A percentile compares a stretch with the other conserved stretches of the same genome.
phyloP scores from a whole-genome alignment of 1,140 invertebrate species.

The Anthonomus grandis region DNA sequence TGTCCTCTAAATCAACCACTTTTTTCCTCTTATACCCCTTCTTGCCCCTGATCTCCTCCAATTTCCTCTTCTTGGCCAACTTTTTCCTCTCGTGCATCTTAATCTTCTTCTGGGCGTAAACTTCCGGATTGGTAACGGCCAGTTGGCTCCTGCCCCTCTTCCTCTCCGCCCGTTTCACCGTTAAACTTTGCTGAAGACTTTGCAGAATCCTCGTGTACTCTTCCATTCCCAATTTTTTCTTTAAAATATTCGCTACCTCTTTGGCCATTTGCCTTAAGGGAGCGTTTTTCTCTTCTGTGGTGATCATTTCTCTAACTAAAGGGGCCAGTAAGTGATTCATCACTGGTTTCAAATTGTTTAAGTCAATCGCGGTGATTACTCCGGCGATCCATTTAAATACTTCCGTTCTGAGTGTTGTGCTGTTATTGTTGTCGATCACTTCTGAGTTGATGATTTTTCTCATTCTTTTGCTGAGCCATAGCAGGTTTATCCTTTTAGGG shows the following conservation, averaged over 20 bases:
- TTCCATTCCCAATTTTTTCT: constrained; percentile 62
- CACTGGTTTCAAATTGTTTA: constrained; percentile 50
- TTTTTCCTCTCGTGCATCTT: constrained; percentile 73
- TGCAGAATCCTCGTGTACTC: constrained; percentile 60
- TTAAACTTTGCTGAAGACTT: constrained; percentile 56
- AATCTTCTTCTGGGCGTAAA: constrained; percentile 73
- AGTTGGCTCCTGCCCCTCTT: constrained; percentile 64
- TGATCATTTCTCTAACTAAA: constrained; percentile 65
- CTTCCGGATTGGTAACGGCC: constrained; percentile 71
- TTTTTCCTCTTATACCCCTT: constrained; percentile 38
- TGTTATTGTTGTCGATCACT: constrained; percentile 58
- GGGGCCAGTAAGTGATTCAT: constrained; percentile 60
- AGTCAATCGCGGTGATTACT: constrained; percentile 56
- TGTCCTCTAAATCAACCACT: constrained; percentile 36
- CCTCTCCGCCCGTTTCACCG: constrained; percentile 61
- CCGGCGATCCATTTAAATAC: constrained; percentile 75
- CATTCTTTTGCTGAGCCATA: constrained; percentile 69
- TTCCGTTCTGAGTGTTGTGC: constrained; percentile 58
- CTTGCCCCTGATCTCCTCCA: constrained; percentile 54
- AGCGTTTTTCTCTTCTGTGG: constrained; percentile 55
- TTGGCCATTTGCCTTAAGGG: constrained; percentile 59
- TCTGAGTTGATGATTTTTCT: constrained; percentile 70
- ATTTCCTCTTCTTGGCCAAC: constrained; percentile 67
- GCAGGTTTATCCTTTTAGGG: constrained; percentile 50
- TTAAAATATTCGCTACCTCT: constrained; percentile 64